Evolutionary conservation across 2,888 invertebrate genomes (phyloP), one percentile per base, ranked within the genome.

Genomic region (Siphlonurus alternatus): DNA sequence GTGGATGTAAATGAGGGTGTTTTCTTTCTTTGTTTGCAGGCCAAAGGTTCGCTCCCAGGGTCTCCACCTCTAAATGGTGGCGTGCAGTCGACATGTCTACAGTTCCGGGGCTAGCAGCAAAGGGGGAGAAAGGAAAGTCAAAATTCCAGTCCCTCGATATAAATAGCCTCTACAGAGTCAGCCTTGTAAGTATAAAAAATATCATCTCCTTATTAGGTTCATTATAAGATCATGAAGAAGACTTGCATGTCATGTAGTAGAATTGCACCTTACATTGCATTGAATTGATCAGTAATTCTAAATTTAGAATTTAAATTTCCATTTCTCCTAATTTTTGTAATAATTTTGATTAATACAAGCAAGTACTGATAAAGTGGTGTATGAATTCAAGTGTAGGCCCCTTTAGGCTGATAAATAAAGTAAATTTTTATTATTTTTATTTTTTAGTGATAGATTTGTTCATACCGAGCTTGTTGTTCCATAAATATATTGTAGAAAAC

Each of bases 91-190:
- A 89, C 86, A 93, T 93, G 92, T 91, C 91, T 88, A 88, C 91
- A 87, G 86, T 88, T 87, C 88, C 91, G 81, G 89, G 90, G 87
- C 85, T 83, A 80, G 83, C 87, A 86, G 82, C 83, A 81, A 83
- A 83, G 81, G 87, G 86, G 84, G 87, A 87, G 84, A 87, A 87
- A 83, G 87, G 87, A 83, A 95, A 94, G 85, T 87, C 89, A 80
- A 96, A 93, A 84, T 96, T 86, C 84, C 91, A 93, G 80, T 89
- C 93, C 77, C 86, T 96, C 83, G 94, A 96, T 84, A 95, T 96
- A 86, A 96, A 96, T 88, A 93, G 85, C 83, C 85, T 96, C 79
- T 95, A 93, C 80, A 89, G 90, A 80, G 85, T 84, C 75, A 88
- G 87, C 78, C 85, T 84, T 80, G 89, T 88, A 77, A 83, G 86